Evolutionary conservation across 2,113 vertebrate genomes (phyloP), one percentile per base, ranked within the genome.

Genomic region (Dolichallabes microphthalmus): DNA sequence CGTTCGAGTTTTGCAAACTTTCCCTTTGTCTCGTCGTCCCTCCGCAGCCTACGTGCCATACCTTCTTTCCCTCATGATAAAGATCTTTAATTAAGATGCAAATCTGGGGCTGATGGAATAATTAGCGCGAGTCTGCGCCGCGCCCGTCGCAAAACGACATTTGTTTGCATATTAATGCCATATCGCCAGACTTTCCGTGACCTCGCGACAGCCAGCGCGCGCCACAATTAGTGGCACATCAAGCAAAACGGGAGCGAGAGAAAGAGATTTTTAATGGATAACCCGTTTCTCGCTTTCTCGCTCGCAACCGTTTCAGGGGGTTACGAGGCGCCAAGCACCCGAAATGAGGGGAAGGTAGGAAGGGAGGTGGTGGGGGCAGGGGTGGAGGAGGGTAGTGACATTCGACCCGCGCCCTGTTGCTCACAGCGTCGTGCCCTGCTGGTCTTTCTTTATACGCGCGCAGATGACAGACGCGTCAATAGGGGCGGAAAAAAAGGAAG

Each of bases 21-120:
- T 71, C 4, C 27, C 25, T 45, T 63, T 53, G 45, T 77, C 69
- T 66, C 35, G 63, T 68, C 73, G 73, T 52, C 76, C 82, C 68
- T 83, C 66, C 20, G 71, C 17, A 39, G 45, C 58, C 52, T 19
- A 76, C 20, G 60, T 57, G 84, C 86, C 64, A 80, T 85, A 91
- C 90, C 82, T 91, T 86, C 83, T 86, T 45, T 45, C 73, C 83
- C 85, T 80, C 85, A 84, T 87, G 91, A 92, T 90, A 90, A 71
- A 89, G 82, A 92, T 91, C 91, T 92, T 92, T 92, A 92, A 92
- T 92, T 92, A 91, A 89, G 90, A 92, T 92, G 84, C 85, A 88
- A 89, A 91, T 89, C 90, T 90, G 66, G 82, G 86, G 87, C 85
- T 89, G 91, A 91, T 92, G 90, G 89, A 90, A 88, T 89, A 91